Base-by-base conservation (phyloP, 2,797 vertebrate genomes). In the Taeniopygia guttata region DNA sequence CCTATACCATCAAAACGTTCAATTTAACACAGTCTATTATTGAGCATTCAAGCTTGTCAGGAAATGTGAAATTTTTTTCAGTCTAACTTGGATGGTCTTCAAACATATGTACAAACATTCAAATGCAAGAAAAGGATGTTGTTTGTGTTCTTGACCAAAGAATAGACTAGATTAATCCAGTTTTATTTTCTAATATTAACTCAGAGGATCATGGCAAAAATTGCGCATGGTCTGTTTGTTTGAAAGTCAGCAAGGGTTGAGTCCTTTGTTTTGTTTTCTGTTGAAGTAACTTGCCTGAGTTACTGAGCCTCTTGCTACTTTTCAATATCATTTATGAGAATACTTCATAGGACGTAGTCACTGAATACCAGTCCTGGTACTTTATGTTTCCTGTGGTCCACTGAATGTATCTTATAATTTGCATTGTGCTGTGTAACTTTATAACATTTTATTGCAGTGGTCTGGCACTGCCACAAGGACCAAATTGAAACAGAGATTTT, bases 161-260 rank as follows among this genome's bases (percentile, higher is more conserved):
- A 97, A 90, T 77, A 85, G 87, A 76, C 80, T 74, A 91, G 51
- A 93, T 96, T 90, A 14, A 54, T 93, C 89, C 20, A 29, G 3
- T 92, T 94, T 80, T 46, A 51, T 86, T 95, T 58, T 66, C 54
- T 91, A 91, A 90, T 73, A 69, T 32, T 70, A 8, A 6, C 29
- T 77, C 43, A 45, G 8, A 59, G 52, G 48, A 91, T 51, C 54
- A 60, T 16, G 60, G 73, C 76, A 89, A 55, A 89, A 62, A 84
- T 91, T 95, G 75, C 4, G 6, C 16, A 20, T 4, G 0, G 6
- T 16, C 40, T 7, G 13, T 23, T 75, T 94, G 43, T 83, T 86
- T 76, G 52, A 91, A 81, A 32, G 23, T 11, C 77, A 43, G 48
- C 32, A 76, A 87, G 26, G 52, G 9, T 7, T 86, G 13, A 46